Evolutionary conservation across 2,888 invertebrate species (phyloP).

Genomic region (Clivina fossor): DNA sequence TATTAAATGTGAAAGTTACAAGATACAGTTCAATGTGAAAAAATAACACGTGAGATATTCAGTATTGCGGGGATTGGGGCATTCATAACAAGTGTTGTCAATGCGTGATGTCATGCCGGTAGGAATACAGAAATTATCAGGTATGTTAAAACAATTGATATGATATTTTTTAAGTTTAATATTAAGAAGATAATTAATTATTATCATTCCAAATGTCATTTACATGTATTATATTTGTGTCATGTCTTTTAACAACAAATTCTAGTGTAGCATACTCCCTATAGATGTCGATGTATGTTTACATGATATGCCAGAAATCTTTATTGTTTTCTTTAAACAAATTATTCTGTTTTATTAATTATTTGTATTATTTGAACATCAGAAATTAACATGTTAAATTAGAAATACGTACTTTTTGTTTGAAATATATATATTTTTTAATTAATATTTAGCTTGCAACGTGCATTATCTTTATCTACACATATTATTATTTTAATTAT

Average conservation of each 20-base stretch:
- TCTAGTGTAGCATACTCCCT: not conserved
- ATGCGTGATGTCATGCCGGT: conserved; percentile 32
- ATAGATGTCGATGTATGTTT: conserved; percentile 14
- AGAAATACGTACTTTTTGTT: no score
- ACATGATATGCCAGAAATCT: no score
- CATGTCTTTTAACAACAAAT: not conserved
- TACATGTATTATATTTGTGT: not conserved
- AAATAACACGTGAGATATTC: conserved; percentile 24
- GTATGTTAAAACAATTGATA: conserved; percentile 14
- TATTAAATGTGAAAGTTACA: not conserved
- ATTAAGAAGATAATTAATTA: not conserved
- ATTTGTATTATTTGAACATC: not conserved
- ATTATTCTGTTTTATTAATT: not conserved
- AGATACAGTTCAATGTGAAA: conserved; percentile 1
- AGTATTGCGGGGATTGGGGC: no score
- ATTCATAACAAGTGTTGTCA: conserved; percentile 33
- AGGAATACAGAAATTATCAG: conserved; percentile 18
- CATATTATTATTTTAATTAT: no score
- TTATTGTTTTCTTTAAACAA: no score
- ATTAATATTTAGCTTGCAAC: no score
- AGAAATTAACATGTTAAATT: no score
- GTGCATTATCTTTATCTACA: no score
- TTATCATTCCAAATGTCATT: not conserved
- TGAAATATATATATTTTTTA: no score
- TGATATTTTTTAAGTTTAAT: conserved; percentile 2